Conservation (phyloP, 1,140 invertebrate genomes). For the Patella vulgata region DNA sequence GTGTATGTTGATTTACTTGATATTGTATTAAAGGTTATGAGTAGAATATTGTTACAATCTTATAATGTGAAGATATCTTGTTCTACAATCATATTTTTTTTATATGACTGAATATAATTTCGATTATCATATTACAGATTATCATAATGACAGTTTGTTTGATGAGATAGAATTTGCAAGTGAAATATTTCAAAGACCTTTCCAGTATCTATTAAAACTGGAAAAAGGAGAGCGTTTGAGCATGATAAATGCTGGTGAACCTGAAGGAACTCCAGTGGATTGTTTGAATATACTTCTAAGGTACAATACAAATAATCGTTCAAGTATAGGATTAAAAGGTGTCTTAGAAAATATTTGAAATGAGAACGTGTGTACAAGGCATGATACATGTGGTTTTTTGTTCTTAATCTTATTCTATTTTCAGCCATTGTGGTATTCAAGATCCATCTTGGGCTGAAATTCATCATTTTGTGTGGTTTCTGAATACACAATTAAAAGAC, state of each 20-base stretch:
- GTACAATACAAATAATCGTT: too few relatives aligned
- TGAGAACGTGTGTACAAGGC: too few relatives aligned
- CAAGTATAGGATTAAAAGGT: too few relatives aligned
- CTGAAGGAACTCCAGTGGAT: conserved; percentile 9
- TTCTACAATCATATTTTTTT: too few relatives aligned
- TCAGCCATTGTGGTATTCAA: conserved; percentile 56
- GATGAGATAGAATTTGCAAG: conserved; percentile 52
- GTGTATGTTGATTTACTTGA: too few relatives aligned
- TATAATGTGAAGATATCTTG: too few relatives aligned
- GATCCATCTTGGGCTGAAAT: conserved; percentile 63
- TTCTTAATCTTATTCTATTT: conserved; percentile 20
- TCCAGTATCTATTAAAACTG: conserved; percentile 43
- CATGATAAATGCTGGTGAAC: neutral
- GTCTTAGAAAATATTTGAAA: too few relatives aligned
- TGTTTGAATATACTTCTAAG: conserved; percentile 37
- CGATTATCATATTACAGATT: too few relatives aligned
- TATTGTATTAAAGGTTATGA: too few relatives aligned
- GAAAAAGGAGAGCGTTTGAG: conserved; percentile 2
- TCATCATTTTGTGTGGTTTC: conserved; percentile 60
- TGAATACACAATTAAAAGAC: conserved; percentile 57
- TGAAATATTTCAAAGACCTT: conserved; percentile 54
- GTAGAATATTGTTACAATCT: too few relatives aligned
- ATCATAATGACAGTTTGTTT: conserved; percentile 50
- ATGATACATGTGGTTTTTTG: neutral
- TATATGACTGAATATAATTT: too few relatives aligned